Conservation (phyloP, 2,888 invertebrate genomes). For the Cyclophora punctaria region DNA sequence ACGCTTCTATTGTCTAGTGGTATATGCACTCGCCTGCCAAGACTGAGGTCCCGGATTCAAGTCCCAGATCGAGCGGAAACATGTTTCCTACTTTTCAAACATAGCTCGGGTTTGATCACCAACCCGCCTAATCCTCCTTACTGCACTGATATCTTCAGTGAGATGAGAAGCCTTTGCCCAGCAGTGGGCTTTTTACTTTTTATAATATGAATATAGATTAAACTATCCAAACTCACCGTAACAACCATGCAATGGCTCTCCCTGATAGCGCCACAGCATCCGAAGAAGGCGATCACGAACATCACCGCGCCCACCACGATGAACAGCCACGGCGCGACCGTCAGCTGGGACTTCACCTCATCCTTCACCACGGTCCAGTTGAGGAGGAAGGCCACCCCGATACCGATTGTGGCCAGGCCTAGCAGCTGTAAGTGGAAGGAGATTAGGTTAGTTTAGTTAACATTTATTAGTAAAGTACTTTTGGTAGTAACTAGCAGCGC, state of each 20-base stretch:
- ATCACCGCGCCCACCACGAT: slow-evolving; percentile 82
- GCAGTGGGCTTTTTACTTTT: too few species aligned
- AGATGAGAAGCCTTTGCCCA: too few species aligned
- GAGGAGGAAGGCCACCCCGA: slow-evolving; percentile 79
- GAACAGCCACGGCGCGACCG: slow-evolving; percentile 77
- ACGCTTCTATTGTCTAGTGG: too few species aligned
- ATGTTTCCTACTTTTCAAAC: too few species aligned
- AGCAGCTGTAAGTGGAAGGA: slow-evolving; percentile 70
- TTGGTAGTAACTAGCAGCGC: not conserved
- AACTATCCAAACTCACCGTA: slow-evolving; percentile 74
- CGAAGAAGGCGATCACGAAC: slow-evolving; percentile 89
- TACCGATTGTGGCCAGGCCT: slow-evolving; percentile 79
- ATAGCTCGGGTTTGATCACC: too few species aligned
- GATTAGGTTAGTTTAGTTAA: slow-evolving; percentile 26
- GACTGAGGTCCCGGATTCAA: too few species aligned
- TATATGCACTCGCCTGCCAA: too few species aligned
- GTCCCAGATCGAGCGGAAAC: too few species aligned
- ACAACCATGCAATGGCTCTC: slow-evolving; percentile 93
- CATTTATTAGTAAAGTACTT: not conserved
- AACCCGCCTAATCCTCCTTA: too few species aligned
- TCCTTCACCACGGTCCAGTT: slow-evolving; percentile 71
- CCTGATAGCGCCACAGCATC: slow-evolving; percentile 91
- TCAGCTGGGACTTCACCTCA: slow-evolving; percentile 60
- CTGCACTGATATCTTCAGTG: too few species aligned
- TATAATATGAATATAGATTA: too few species aligned